Base-by-base conservation (phyloP, 1,140 invertebrate genomes). In the Drosophila lini region DNA sequence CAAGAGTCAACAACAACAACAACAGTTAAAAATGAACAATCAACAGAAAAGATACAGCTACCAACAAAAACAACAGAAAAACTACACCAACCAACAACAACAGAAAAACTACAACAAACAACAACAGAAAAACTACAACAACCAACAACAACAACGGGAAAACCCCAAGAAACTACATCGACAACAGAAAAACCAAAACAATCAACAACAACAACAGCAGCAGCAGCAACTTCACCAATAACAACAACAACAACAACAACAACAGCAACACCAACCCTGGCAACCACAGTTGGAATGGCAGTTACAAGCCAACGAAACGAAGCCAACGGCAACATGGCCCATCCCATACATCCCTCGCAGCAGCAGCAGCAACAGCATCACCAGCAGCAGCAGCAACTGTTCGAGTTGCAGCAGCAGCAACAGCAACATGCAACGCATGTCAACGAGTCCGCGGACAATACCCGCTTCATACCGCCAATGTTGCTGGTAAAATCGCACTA, bases 401-500 rank as follows among this genome's bases (percentile, higher is more conserved):
- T 65, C 42, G 34, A 61, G 22, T 31, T 47, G 70, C 77, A 31
- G 28, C 53, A 31, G 22, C 53, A 65, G 42, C 47, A 50, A 50
- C 50, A 58, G 42, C 74, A 67, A 22, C 73, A 62, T 69, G 70
- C 62, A 19, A 74, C 62, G 42, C 78, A 92, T 50, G 55, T 83
- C 19, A 91, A 91, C 42, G 91, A 92, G 61, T 80, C 88, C 7
- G 71, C 71, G 9, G 90, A 91, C 61, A 92, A 88, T 40, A 89
- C 90, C 15, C 92, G 91, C 57, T 92, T 92, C n/a, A 92, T 92
- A 57, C 92, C 92, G 22, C 92, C 92, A 10, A 92, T 92, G 92
- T 31, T 92, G 47, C 61, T 92, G 63, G 92, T 92, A 6, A 92
- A 92, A 52, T 90, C 91, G 22, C 86, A 92, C 63, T 92, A 92